Evolutionary conservation across 2,888 invertebrate species (phyloP), one percentile per base, ranked within the genome.

Genomic region (Stenodera caucasica): DNA sequence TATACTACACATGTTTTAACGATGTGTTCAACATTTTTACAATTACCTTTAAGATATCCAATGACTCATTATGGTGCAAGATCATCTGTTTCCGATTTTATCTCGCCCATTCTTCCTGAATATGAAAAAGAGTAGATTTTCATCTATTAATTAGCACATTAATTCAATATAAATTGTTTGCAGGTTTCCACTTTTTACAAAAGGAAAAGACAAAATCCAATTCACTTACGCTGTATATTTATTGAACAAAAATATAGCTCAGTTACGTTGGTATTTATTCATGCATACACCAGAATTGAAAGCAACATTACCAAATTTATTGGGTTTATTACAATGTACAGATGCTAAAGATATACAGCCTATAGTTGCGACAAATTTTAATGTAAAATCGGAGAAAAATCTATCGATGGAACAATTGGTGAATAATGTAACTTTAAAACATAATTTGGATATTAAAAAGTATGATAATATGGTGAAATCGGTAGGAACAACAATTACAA

Each of bases 191-290:
- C 81, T 96, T 12, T 94, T 88, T 78, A 86, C 88, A 0, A 86
- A 90, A 72, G 89, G 91, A 45, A 91, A 91, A 70, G 91, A 92
- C 73, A 85, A 87, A 61, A 85, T 90, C 8, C 85, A 91, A 68
- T 94, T 95, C 76, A 89, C 92, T 63, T 96, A 96, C 80, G 97
- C 90, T 4, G 90, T 97, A 65, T 97, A 92, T 77, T 83, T 97
- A 12, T 82, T 98, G 30, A 97, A 97, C 82, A 96, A 96, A 81
- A 96, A 98, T 77, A 91, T 98, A 64, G 94, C 94, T 0, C 98
- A 98, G 80, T 80, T 97, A 62, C 81, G 92, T 53, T 91, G 90
- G 85, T 88, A 89, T 49, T 87, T 90, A 67, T 90, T 89, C 1
- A 81, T 92, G 45, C 84, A 89, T 0, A 89, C 92, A 0, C 81